Conservation (phyloP, 2,888 invertebrate species). For the Lasius fuliginosus region DNA sequence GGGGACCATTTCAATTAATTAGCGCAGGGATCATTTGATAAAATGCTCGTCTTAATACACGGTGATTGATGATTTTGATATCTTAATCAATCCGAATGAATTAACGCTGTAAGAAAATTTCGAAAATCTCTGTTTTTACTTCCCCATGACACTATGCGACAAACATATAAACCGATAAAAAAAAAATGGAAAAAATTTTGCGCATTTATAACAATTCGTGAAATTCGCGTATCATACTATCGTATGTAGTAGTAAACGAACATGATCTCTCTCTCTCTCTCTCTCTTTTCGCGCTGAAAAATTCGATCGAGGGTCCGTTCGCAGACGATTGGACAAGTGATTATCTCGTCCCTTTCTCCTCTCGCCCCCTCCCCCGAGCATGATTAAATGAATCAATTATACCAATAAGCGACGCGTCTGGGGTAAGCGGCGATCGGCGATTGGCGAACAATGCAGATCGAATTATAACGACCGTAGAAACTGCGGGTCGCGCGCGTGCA, state of each 20-base stretch:
- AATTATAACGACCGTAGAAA: conserved; percentile 79
- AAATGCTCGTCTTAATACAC: not conserved
- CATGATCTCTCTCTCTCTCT: not conserved
- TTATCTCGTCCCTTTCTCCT: conserved; percentile 73
- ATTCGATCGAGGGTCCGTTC: conserved; percentile 3
- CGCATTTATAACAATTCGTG: not conserved
- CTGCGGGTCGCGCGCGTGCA: conserved; percentile 64
- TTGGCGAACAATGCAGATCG: conserved; percentile 81
- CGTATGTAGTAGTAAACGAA: not conserved
- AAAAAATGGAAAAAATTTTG: not conserved
- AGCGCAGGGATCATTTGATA: not conserved
- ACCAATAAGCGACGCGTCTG: conserved; percentile 77
- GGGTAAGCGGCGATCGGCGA: conserved; percentile 67
- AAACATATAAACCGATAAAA: not conserved
- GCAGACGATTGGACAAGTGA: conserved; percentile 57
- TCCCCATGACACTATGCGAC: not conserved
- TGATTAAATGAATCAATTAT: conserved; percentile 82
- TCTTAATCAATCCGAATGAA: not conserved
- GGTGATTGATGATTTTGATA: not conserved
- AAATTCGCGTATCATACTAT: not conserved
- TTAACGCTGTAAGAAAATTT: not conserved
- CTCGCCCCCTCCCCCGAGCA: conserved; percentile 64
- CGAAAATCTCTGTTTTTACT: not conserved
- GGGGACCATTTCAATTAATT: not conserved
- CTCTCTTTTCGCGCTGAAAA: conserved; percentile 4